Evolutionary conservation across 2,888 invertebrate genomes (phyloP), one percentile per base, ranked within the genome.

Genomic region (Callimorpha dominula): DNA sequence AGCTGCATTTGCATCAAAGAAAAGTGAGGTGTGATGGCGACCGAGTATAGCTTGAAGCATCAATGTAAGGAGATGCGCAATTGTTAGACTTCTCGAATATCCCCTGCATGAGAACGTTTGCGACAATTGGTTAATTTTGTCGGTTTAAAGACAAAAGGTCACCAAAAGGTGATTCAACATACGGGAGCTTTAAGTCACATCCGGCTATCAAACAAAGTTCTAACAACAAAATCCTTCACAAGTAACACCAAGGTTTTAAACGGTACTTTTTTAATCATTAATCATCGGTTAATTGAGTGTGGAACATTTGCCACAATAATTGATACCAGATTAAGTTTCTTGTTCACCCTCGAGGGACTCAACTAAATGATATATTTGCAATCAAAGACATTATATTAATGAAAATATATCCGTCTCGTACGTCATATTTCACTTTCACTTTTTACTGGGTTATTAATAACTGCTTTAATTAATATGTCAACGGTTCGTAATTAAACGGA

Each of bases 241-340:
- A 52, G 65, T 43, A 54, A 52, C 17, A 65, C n/a, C 70, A 77
- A 80, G 72, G 73, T 71, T 63, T 46, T 67, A 68, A 20, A 71
- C 63, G 73, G 46, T 72, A 75, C 40, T 71, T 8, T 65, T 73
- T 73, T 66, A 66, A 63, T 46, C 76, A 82, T 83, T 71, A 79
- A 83, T 83, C 84, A 80, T 64, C 15, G 11, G 65, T 72, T 82
- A 84, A 83, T 80, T 75, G 74, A 74, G 73, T 82, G 82, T 74
- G 73, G 76, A 78, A 79, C 70, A 46, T 73, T 73, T 73, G 74
- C 72, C 72, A 65, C 52, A 74, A 75, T 80, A 83, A 82, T 80
- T 80, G 76, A 82, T 82, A 80, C 78, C 67, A 79, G 75, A 74
- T 78, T 80, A 80, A 80, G 72, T 50, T 68, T 67, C 68, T 43